Evolutionary conservation across 1,140 invertebrate genomes (phyloP), one percentile per base, ranked within the genome.

Genomic region (Panonychus citri): DNA sequence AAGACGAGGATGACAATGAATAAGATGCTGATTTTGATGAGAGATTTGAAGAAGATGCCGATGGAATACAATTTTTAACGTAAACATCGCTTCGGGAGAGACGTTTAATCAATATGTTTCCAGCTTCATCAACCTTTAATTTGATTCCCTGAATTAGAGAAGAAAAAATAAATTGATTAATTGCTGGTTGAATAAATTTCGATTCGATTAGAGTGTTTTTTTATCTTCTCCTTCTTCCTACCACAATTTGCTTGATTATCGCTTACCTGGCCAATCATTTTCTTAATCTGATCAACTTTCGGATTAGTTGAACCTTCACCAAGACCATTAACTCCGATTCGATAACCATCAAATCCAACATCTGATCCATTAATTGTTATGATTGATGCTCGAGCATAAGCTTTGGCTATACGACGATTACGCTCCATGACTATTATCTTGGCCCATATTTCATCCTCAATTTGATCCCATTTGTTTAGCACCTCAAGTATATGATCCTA

Each of bases 401-500:
- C 88, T 70, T 94, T 94, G 49, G 88, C 88, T 46, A 94, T 84
- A 57, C 87, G 76, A 62, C 85, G 73, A 68, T 90, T 90, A 65
- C 82, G 77, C 69, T 93, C 88, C 64, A 93, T 81, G 51, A 91
- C 85, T 64, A 93, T 90, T 49, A 93, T 85, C 77, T 94, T 94
- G 54, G 86, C 85, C 88, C 88, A 94, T 64, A 93, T 94, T 72
- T 93, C 88, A 66, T 94, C 88, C 65, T 94, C 88, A 62, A 93
- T 90, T 72, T 89, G 84, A 60, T 82, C 84, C 85, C 88, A 90
- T 76, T 91, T 93, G 69, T 87, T 78, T 57, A 90, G 70, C 51
- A 94, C 86, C 75, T 94, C 88, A 70, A 87, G 83, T 70, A 93
- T 87, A 73, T 94, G 88, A 73, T 93, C 87, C 87, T 93, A 40